A percentile compares a stretch with the other conserved stretches of the same genome.
phyloP scores from a whole-genome alignment of 2,797 vertebrate species.

The Nyctalus aviator region DNA sequence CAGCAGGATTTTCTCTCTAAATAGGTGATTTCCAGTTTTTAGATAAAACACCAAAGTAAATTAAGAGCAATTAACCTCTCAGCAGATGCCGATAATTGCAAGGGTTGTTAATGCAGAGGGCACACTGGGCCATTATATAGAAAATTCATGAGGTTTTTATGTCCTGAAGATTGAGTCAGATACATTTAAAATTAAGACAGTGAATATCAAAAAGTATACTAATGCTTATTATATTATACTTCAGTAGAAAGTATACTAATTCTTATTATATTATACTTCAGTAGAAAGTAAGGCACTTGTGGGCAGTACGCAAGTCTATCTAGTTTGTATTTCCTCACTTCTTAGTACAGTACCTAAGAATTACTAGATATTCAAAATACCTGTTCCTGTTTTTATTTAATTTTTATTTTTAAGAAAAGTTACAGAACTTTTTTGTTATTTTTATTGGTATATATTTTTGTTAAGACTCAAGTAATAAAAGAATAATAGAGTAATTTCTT shows the following conservation, averaged over 20 bases:
- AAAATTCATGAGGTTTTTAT: background rate
- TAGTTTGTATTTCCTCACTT: background rate
- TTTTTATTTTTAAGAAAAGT: too few relatives aligned
- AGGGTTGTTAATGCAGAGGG: background rate
- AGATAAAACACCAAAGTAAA: background rate
- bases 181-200: background rate
- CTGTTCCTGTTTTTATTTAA: background rate
- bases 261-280: background rate
- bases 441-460: background rate
- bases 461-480: background rate
- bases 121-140: background rate
- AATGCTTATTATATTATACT: background rate
- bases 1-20: background rate
- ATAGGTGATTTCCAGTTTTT: background rate
- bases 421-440: background rate
- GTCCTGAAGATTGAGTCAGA: background rate
- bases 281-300: background rate
- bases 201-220: background rate
- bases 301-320: background rate
- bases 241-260: background rate
- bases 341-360: background rate
- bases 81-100: background rate
- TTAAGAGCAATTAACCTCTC: conserved; percentile 47
- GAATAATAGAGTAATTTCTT: background rate
- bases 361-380: background rate